Base-by-base conservation (phyloP, 2,888 invertebrate species). In the Diadegma fenestrale region DNA sequence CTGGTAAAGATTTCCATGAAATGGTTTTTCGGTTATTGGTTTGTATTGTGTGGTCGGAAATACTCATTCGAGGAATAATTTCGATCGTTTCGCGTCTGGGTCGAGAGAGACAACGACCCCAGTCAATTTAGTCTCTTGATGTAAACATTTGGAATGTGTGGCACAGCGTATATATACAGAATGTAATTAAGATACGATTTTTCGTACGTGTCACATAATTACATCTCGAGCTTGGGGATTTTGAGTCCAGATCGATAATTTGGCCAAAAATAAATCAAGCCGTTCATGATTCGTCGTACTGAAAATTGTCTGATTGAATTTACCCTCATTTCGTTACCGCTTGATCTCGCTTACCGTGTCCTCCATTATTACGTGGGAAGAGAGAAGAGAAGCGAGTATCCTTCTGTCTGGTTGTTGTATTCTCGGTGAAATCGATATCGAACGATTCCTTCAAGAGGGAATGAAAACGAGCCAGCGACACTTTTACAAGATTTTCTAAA, bases 51-150 rank as follows among this genome's bases (percentile, higher is more conserved):
- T 12, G 8, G 54, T 19, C 45, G 58, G n/a, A 30, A 61, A 63
- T 63, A 75, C 45, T 75, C 45, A 58, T 73, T 58, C 22, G 19
- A 43, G 45, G 63, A 61, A 37, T 45, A 58, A 61, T n/a, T 80
- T 80, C 58, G 77, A 81, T 84, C 66, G 64, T 76, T 54, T 41
- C 61, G 41, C 41, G 84, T 84, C 84, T 84, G 84, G 84, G 84
- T 84, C 84, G 80, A 66, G 41, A 37, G 48, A 80, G 72, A 45
- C 84, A 80, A 77, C 61, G 84, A 84, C 77, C 84, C 41, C 76
- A 33, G 45, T 76, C 19, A 66, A 48, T 63, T 72, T 71, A 30
- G 48, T 71, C 33, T 48, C 61, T 26, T 37, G 37, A 17, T 22
- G 72, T 63, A 33, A 77, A 76, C 19, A 75, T 19, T 8, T 48